phyloP scores from a whole-genome alignment of 2,113 vertebrate genomes.

The Cyphomyrus plagiostoma region DNA sequence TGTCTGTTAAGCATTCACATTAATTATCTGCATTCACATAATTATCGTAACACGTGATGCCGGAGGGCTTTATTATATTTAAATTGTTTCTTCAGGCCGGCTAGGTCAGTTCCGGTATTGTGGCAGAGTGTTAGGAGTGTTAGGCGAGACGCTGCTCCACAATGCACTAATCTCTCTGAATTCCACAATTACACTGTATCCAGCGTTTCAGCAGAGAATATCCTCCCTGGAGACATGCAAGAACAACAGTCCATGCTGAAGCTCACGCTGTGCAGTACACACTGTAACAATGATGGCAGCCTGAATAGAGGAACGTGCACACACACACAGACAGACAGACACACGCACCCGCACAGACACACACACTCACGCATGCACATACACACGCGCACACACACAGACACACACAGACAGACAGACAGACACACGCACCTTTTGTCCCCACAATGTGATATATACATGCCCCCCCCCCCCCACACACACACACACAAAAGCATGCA shows the following conservation, averaged over 20 bases:
- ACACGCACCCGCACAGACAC: no score
- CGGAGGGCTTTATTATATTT: neutral
- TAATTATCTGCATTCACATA: neutral
- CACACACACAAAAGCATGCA: neutral
- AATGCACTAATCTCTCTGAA: neutral
- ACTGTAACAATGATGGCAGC: neutral
- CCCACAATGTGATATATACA: neutral
- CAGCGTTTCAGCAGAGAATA: neutral
- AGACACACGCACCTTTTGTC: neutral
- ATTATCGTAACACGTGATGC: neutral
- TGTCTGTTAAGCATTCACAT: neutral
- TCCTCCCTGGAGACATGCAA: neutral
- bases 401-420: no score
- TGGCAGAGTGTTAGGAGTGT: no score
- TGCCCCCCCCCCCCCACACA: neutral
- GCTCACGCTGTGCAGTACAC: neutral
- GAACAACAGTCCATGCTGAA: neutral
- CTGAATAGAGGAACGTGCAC: neutral
- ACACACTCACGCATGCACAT: no score
- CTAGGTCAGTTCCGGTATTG: neutral
- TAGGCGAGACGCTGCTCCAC: neutral
- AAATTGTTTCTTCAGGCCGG: neutral
- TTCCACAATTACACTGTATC: neutral
- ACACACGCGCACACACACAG: no score
- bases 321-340: rapidly evolving